phyloP scores from a whole-genome alignment of 2,888 invertebrate species.

The Phrixothrix hirtus region DNA sequence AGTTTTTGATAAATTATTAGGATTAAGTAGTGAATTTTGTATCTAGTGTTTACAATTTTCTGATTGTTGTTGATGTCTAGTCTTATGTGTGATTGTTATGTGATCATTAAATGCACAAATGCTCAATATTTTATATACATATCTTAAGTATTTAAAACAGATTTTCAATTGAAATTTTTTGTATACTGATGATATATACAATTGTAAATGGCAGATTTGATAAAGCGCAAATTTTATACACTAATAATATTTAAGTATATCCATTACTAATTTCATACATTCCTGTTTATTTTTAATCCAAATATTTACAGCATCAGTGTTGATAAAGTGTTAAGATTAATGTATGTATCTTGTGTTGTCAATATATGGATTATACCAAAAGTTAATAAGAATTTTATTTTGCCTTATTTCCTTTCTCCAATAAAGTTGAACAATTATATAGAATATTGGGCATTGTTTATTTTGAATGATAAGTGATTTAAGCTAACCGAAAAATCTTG shows the following conservation, averaged over 20 bases:
- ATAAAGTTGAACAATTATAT: constrained; percentile 12
- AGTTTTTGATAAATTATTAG: constrained; percentile 19
- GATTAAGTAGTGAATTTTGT: constrained; percentile 18
- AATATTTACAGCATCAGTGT: constrained; percentile 52
- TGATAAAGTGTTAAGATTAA: constrained; percentile 38
- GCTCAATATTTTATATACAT: constrained; percentile 41
- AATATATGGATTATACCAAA: constrained; percentile 55
- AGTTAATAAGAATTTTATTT: constrained; percentile 35
- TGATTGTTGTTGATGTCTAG: constrained; percentile 22
- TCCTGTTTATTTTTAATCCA: constrained; percentile 48
- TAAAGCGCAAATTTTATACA: constrained; percentile 3
- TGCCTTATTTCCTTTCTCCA: constrained; percentile 31
- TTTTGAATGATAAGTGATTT: too few relatives aligned
- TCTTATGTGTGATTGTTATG: constrained; percentile 26
- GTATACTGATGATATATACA: constrained; percentile 14
- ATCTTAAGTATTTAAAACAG: constrained; percentile 33
- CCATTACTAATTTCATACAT: constrained; percentile 32
- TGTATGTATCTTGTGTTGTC: constrained; percentile 49
- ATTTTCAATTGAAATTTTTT: constrained; percentile 11
- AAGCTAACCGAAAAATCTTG: too few relatives aligned
- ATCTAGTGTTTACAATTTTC: constrained; percentile 16
- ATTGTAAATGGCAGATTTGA: constrained; percentile 32
- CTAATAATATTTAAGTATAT: constrained; percentile 29
- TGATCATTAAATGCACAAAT: constrained; percentile 25
- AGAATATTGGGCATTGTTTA: constrained; percentile 31